Evolutionary conservation across 2,113 vertebrate species (phyloP), one percentile per base, ranked within the genome.

Genomic region (Pseudorasbora parva): DNA sequence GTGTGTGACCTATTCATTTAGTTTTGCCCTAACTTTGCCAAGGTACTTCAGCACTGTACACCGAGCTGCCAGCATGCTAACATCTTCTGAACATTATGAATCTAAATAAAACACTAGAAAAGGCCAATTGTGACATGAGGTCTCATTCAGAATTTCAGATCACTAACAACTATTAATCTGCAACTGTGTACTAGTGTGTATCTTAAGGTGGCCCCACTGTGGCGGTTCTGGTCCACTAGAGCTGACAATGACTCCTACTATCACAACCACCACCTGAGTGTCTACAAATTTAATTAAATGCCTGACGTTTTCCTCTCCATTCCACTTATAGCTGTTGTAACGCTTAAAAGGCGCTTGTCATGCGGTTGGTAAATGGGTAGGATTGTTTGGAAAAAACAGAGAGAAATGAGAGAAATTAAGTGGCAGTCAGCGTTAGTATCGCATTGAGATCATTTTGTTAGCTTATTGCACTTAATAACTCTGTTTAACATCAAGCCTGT

Each of bases 221-320:
- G 8, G 17, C 2, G 17, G 51, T 54, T 54, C 51, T 21, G 7
- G 15, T 62, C 12, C 27, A 15, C 21, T 62, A 62, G 11, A 27
- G 30, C 27, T 19, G 62, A 66, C 27, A 66, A 33, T 37, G 62
- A 66, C 8, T 15, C 30, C 62, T 66, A 66, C 27, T 66, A 21
- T 37, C 30, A 82, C 86, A 54, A 54, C 51, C 6, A 19, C 17
- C 51, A 54, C 51, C 51, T 8, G n/a, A n/a, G 17, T 54, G 49
- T 54, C 68, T 87, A 69, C 86, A 83, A 85, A 90, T 89, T 91
- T 82, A 89, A 89, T 90, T 84, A 88, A 86, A 88, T n/a, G 76
- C 23, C 84, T 83, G 85, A 88, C 60, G 85, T 89, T 87, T 88
- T 79, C 84, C 62, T 74, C 76, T 23, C 27, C 15, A 64, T 73